These are phyloP conservation scores for Pholis gunnellus DNA, from an alignment of 2,113 vertebrate genomes.

Conservation along the genomic window DNA sequence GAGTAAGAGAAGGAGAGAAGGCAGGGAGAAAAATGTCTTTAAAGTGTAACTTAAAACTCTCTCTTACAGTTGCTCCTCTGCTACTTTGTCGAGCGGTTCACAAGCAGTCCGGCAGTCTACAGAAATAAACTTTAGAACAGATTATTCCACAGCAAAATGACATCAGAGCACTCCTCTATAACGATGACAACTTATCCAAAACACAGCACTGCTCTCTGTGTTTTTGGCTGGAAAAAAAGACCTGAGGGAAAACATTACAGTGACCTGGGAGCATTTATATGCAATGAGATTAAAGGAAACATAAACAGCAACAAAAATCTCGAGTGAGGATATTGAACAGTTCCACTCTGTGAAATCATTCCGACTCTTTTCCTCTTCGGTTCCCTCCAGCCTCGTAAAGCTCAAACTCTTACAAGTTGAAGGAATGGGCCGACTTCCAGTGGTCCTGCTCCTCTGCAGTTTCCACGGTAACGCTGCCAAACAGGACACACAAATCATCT, in stretches of 20 bases:
- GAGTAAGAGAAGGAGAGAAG: slow-evolving; percentile 30
- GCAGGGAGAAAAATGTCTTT: slow-evolving; percentile 21
- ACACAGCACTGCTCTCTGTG: slow-evolving; percentile 47
- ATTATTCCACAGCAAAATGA: slow-evolving; percentile 56
- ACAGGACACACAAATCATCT: slow-evolving; percentile 79
- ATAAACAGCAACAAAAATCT: slow-evolving; percentile 59
- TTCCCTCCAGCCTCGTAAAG: slow-evolving; percentile 77
- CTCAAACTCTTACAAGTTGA: slow-evolving; percentile 66
- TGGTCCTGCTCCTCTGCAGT: slow-evolving; percentile 84
- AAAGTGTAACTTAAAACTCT: slow-evolving; percentile 11
- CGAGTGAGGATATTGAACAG: slow-evolving; percentile 75
- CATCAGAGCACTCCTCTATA: slow-evolving; percentile 49
- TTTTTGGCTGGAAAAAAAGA: slow-evolving; percentile 52
- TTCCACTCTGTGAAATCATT: slow-evolving; percentile 76
- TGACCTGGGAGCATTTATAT: slow-evolving; percentile 53
- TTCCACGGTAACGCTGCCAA: slow-evolving; percentile 84
- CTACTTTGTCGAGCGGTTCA: slow-evolving; percentile 42
- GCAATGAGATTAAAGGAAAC: slow-evolving; percentile 67
- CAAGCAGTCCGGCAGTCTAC: slow-evolving; percentile 37
- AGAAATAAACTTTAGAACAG: slow-evolving; percentile 3
- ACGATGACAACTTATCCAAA: slow-evolving; percentile 52
- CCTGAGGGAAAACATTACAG: slow-evolving; percentile 62
- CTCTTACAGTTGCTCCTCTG: slow-evolving; percentile 9
- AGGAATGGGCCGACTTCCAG: slow-evolving; percentile 82
- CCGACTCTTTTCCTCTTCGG: slow-evolving; percentile 66